Percentiles rank a stretch among this genome's conserved stretches.
phyloP scores from a whole-genome alignment of 2,113 vertebrate species.

The Falco punctatus region DNA sequence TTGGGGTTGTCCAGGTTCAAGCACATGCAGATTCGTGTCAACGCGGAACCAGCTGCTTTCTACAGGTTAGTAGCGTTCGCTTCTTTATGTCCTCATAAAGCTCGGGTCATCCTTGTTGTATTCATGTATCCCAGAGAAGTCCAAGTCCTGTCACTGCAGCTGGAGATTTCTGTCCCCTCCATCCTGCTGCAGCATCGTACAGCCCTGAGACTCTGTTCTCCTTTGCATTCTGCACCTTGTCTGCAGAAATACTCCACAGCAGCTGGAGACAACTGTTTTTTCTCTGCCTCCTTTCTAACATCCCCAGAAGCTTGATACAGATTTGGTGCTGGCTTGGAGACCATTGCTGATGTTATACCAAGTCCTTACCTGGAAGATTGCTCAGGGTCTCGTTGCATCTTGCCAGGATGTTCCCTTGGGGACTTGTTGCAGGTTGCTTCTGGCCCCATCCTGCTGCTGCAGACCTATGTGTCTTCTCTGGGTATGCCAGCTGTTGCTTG shows the following conservation, averaged over 20 bases:
- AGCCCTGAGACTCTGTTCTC: not conserved
- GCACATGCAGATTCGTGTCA: slow-evolving; percentile 96
- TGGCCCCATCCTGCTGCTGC: not conserved
- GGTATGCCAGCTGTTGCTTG: not conserved
- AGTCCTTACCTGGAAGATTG: not conserved
- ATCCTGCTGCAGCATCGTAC: not conserved
- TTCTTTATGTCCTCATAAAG: not conserved
- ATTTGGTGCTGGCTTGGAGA: not conserved
- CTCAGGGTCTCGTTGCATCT: not conserved
- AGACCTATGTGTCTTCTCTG: not conserved
- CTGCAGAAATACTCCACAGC: not conserved
- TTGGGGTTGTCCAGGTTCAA: slow-evolving; percentile 85
- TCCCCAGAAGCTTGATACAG: not conserved
- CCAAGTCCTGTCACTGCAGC: not conserved
- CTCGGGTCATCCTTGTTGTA: not conserved
- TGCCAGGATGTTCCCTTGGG: not conserved
- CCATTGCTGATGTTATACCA: not conserved
- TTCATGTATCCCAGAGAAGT: not conserved
- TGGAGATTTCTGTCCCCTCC: not conserved
- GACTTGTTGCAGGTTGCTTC: not conserved
- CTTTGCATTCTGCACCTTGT: not conserved
- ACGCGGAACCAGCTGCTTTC: slow-evolving; percentile 94
- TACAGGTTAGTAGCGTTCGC: slow-evolving; percentile 81
- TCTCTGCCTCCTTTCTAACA: not conserved
- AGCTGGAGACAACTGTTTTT: not conserved